A percentile compares a stretch with the other conserved stretches of the same genome.
phyloP scores from a whole-genome alignment of 2,888 invertebrate genomes.

The Oscheius myriophilus region DNA sequence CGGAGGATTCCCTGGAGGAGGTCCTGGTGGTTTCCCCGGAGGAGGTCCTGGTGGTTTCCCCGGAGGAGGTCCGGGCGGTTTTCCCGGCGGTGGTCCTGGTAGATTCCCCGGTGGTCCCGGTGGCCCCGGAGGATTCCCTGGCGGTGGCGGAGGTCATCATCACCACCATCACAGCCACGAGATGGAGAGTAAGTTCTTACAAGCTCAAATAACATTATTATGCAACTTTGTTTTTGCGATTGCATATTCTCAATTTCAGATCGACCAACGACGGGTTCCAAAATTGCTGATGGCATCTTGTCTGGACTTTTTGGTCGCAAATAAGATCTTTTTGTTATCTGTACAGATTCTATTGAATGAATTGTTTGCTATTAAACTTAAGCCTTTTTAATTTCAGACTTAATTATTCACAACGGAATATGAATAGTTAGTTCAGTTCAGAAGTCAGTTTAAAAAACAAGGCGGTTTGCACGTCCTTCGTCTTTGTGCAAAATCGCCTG shows the following conservation, averaged over 20 bases:
- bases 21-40: neutral
- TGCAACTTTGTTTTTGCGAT: too few species aligned
- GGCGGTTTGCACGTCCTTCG: too few species aligned
- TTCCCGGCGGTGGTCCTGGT: neutral
- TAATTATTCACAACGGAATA: too few species aligned
- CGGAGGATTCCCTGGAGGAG: slow-evolving; percentile 15
- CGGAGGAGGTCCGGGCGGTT: neutral
- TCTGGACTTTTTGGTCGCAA: slow-evolving; percentile 8
- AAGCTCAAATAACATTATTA: too few species aligned
- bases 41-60: neutral
- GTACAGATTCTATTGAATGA: too few species aligned
- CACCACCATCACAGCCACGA: slow-evolving; percentile 13
- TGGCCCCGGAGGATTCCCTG: neutral
- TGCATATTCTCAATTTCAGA: too few species aligned
- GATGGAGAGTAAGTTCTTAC: too few species aligned
- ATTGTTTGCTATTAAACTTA: too few species aligned
- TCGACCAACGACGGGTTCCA: slow-evolving; percentile 2
- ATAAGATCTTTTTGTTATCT: neutral
- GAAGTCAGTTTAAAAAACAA: too few species aligned
- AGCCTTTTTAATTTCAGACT: too few species aligned
- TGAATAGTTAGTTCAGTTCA: too few species aligned
- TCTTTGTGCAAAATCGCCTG: too few species aligned
- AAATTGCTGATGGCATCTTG: slow-evolving; percentile 22
- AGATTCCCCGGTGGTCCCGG: slow-evolving; percentile 6
- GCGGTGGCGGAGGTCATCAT: slow-evolving; percentile 8